These are phyloP conservation scores for Euclidia mi DNA, from an alignment of 2,888 invertebrate genomes.

Conservation along the genomic window DNA sequence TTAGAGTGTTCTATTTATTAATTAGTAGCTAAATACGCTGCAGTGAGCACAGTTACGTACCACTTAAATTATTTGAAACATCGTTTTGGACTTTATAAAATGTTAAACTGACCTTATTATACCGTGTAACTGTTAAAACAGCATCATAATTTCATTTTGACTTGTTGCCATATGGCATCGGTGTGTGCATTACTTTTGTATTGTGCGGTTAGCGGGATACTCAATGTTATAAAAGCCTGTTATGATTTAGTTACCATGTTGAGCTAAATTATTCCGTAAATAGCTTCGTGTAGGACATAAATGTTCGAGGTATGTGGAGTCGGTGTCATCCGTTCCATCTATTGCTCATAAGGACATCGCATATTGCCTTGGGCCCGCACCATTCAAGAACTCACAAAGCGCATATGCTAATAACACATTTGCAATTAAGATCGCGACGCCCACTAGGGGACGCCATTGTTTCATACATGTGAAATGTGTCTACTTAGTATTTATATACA, in stretches of 20 bases:
- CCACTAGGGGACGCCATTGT: slow-evolving; percentile 85
- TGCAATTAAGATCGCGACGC: slow-evolving; percentile 86
- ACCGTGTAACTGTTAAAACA: slow-evolving; percentile 35
- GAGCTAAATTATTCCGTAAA: background rate
- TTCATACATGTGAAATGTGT: slow-evolving; percentile 72
- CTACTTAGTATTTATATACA: slow-evolving; percentile 64
- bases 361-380: slow-evolving; percentile 78
- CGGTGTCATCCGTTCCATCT: slow-evolving; percentile 63
- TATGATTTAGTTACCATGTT: too few species aligned
- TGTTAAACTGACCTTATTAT: slow-evolving; percentile 39
- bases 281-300: slow-evolving; percentile 24
- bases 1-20: slow-evolving; percentile 77
- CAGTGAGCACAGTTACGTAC: slow-evolving; percentile 65
- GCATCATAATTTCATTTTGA: slow-evolving; percentile 23
- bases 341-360: slow-evolving; percentile 73
- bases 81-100: slow-evolving; percentile 51
- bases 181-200: too few species aligned
- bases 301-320: slow-evolving; percentile 41
- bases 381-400: slow-evolving; percentile 85
- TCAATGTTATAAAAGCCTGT: too few species aligned
- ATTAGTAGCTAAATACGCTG: slow-evolving; percentile 72
- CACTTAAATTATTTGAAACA: slow-evolving; percentile 57
- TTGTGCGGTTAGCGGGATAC: too few species aligned
- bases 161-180: slow-evolving; percentile 12
- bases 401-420: slow-evolving; percentile 86